phyloP scores from a whole-genome alignment of 1,140 invertebrate species.

The Conopomorpha cramerella region DNA sequence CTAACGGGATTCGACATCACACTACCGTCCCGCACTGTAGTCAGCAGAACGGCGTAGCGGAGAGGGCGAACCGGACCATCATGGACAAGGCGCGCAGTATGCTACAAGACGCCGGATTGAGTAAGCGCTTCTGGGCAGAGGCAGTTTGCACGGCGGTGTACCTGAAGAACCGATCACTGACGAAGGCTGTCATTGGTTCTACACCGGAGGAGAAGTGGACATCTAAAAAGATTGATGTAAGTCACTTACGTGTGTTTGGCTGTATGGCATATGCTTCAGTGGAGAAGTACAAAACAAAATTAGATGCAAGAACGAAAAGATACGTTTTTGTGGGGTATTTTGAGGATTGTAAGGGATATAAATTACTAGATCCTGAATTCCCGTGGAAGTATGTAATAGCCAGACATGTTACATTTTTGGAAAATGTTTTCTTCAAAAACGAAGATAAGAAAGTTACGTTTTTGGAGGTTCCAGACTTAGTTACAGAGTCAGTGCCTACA shows the following conservation, averaged over 20 bases:
- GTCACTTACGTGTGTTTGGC: slow-evolving; percentile 10
- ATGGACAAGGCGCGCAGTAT: too few relatives aligned
- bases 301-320: slow-evolving; percentile 17
- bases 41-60: too few relatives aligned
- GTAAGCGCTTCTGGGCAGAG: too few relatives aligned
- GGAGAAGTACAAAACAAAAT: slow-evolving; percentile 16
- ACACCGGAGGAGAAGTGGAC: slow-evolving; percentile 11
- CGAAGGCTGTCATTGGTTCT: slow-evolving; percentile 7
- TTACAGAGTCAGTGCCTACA: too few relatives aligned
- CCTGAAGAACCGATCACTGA: slow-evolving; percentile 32
- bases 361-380: slow-evolving; percentile 3
- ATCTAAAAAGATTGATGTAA: slow-evolving; percentile 7
- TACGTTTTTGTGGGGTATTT: slow-evolving; percentile 26
- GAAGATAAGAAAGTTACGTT: neutral
- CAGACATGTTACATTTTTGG: slow-evolving; percentile 1
- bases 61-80: too few relatives aligned
- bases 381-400: neutral
- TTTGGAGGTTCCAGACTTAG: too few relatives aligned
- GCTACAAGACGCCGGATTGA: too few relatives aligned
- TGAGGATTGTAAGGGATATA: slow-evolving; percentile 17
- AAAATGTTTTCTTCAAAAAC: slow-evolving; percentile 1
- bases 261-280: slow-evolving; percentile 7
- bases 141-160: slow-evolving; percentile 43
- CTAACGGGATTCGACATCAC: too few relatives aligned
- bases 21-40: too few relatives aligned